Percentiles rank a stretch among this genome's conserved stretches.
Conservation (phyloP, 2,888 invertebrate genomes). For the Coenonympha glycerion region DNA sequence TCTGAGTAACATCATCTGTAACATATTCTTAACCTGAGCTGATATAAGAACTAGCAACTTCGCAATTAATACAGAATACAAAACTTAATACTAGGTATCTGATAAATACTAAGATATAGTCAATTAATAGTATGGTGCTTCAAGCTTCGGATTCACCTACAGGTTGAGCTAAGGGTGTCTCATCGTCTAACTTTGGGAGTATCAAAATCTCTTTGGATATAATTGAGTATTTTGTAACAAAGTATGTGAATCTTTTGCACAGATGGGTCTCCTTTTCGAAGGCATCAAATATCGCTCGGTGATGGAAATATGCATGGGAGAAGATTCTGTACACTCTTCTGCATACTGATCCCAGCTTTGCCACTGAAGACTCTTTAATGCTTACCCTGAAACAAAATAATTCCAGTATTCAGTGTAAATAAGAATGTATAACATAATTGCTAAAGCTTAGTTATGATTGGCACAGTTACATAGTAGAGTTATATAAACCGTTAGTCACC, state of each 20-base stretch:
- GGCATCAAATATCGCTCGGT: conserved; percentile 96
- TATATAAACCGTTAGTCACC: no score
- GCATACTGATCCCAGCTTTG: conserved; percentile 98
- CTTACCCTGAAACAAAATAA: conserved; percentile 84
- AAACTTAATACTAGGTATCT: not conserved
- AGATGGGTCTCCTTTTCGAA: conserved; percentile 98
- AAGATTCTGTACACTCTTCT: conserved; percentile 99
- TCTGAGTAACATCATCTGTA: no score
- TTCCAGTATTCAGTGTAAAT: not conserved
- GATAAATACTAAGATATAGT: not conserved
- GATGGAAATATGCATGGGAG: conserved; percentile 99
- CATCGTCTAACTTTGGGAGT: conserved; percentile 95
- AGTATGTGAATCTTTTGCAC: conserved; percentile 96
- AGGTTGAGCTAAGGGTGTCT: conserved; percentile 73
- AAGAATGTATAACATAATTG: no score
- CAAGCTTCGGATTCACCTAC: conserved; percentile 73
- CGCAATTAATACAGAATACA: not conserved
- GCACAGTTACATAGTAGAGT: no score
- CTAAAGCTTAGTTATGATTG: no score
- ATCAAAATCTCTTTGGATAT: conserved; percentile 99
- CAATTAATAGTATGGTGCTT: conserved; percentile 26
- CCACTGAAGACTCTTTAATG: conserved; percentile 99
- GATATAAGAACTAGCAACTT: no score
- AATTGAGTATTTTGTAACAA: conserved; percentile 98
- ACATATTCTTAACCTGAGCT: no score